Evolutionary conservation across 2,113 vertebrate species (phyloP), one percentile per base, ranked within the genome.

Genomic region (Balaenoptera acutorostrata): DNA sequence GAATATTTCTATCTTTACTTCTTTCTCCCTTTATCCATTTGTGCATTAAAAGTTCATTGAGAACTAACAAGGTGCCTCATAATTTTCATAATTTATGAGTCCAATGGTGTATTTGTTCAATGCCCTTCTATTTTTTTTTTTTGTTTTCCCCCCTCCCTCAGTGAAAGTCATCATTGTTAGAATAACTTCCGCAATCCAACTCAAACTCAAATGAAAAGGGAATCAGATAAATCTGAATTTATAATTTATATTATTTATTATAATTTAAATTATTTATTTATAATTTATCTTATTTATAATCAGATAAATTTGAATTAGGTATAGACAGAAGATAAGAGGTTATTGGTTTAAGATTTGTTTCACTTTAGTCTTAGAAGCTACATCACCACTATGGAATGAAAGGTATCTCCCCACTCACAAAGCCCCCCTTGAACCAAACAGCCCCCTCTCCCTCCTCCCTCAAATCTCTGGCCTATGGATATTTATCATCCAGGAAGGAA

Each of bases 381-480:
- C 66, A 66, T 71, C 17, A 41, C 8, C 9, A 8, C 13, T 27
- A 12, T 46, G n/a, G 5, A 84, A 85, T 25, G 49, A 85, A 85
- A 84, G 2, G 4, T 57, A 20, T 36, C 11, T n/a, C 4, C 64
- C 23, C 2, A 36, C 12, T 18, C 39, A 15, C 31, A 93, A 25
- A 31, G 2, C 5, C 10, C 11, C 3, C 20, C 14, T 6, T 55
- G 59, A 44, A 36, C 8, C 29, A 39, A 69, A 39, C 1, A 44
- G 10, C 1, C 0, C 1, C 10, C 29, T 36, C 21, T 14, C 11
- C 6, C 3, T 1, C 15, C 8, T 59, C 13, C 29, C n/a, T 71
- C 31, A 75, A 55, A 68, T 11, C 2, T 66, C 6, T 33, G 15
- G 10, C 4, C 44, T 31, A 13, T 13, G 21, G 21, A 15, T 46